Percentiles rank a stretch among this genome's conserved stretches.
These are phyloP conservation scores for Danionella cerebrum DNA, from an alignment of 2,113 vertebrate genomes.

Conservation along the genomic window DNA sequence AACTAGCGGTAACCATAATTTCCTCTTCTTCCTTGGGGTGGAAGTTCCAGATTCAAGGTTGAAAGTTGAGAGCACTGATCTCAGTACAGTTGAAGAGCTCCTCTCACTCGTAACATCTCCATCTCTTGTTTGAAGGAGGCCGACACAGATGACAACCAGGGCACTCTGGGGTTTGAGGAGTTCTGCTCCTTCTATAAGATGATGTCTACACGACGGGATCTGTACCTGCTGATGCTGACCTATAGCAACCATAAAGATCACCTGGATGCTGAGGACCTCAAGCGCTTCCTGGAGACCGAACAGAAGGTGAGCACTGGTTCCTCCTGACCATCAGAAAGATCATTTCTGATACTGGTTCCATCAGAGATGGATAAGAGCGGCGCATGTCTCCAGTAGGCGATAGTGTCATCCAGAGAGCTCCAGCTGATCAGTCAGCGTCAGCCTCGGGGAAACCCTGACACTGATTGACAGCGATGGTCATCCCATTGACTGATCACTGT, in stretches of 20 bases:
- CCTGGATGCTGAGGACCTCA: slow-evolving; percentile 71
- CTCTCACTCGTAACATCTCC: neutral
- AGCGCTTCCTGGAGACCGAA: slow-evolving; percentile 81
- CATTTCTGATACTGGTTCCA: too few relatives aligned
- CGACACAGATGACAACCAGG: slow-evolving; percentile 91
- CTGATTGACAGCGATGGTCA: slow-evolving; percentile 54
- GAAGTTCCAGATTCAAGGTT: too few relatives aligned
- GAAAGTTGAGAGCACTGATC: too few relatives aligned
- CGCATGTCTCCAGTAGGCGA: too few relatives aligned
- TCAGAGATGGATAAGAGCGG: too few relatives aligned
- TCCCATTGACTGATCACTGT: slow-evolving; percentile 43
- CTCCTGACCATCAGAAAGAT: too few relatives aligned
- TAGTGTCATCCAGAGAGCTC: too few relatives aligned
- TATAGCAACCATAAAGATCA: slow-evolving; percentile 96
- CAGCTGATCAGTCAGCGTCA: too few relatives aligned
- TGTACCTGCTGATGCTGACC: slow-evolving; percentile 93
- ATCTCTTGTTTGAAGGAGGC: slow-evolving; percentile 65
- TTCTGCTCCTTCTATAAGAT: slow-evolving; percentile 98
- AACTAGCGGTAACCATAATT: too few relatives aligned
- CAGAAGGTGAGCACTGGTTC: slow-evolving; percentile 78
- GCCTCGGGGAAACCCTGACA: slow-evolving; percentile 35
- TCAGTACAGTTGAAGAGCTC: too few relatives aligned
- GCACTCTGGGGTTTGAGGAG: slow-evolving; percentile 87
- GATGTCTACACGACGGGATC: slow-evolving; percentile 92
- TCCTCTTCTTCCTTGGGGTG: too few relatives aligned